Evolutionary conservation across 2,888 invertebrate species (phyloP).

Genomic region (Tanypteryx hageni): DNA sequence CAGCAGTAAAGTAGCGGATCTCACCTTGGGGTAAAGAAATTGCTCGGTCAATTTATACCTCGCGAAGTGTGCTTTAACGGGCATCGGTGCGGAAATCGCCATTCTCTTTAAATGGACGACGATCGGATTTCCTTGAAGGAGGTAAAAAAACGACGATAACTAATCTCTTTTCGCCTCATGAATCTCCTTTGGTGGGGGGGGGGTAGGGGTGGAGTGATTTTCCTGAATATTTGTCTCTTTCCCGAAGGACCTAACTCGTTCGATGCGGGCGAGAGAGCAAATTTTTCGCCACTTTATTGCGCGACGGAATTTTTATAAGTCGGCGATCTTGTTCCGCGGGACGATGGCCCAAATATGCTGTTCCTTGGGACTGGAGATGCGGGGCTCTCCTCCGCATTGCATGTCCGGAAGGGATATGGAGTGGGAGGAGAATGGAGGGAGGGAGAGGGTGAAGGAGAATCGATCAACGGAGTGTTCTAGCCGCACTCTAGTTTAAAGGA

Average conservation of each 20-base stretch:
- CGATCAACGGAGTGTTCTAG: background rate
- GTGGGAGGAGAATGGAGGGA: no score
- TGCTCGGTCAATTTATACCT: background rate
- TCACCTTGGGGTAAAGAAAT: background rate
- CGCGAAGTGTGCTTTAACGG: background rate
- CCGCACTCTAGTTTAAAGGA: conserved; percentile 17
- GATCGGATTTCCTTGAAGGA: background rate
- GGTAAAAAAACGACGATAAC: no score
- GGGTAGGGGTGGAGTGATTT: no score
- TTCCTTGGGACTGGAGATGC: background rate
- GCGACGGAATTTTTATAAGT: no score
- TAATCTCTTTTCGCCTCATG: no score
- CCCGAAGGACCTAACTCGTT: no score
- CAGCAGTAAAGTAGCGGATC: background rate
- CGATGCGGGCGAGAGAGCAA: no score
- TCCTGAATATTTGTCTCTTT: no score
- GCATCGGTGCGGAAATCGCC: conserved; percentile 14
- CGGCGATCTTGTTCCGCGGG: background rate
- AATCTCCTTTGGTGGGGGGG: no score
- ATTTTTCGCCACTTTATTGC: no score
- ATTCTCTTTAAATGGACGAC: background rate
- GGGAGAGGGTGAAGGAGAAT: background rate
- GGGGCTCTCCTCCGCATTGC: conserved; percentile 13
- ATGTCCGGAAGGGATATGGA: background rate
- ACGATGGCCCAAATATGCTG: background rate